Conservation (phyloP, 2,113 vertebrate species). For the Hippolais icterina region DNA sequence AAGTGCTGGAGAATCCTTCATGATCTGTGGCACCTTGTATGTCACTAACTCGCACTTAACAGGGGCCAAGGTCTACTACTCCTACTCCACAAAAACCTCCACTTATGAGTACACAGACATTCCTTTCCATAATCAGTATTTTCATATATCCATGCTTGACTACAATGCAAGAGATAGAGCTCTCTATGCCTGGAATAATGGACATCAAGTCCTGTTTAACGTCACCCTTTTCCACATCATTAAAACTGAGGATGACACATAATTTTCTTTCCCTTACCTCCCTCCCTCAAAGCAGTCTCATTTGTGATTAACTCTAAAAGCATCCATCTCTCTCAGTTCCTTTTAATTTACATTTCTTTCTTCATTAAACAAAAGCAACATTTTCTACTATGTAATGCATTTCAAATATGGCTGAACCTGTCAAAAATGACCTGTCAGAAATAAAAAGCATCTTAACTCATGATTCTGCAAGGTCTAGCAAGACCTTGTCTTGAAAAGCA, state of each 20-base stretch:
- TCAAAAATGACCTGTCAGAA: slow-evolving; percentile 48
- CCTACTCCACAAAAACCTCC: slow-evolving; percentile 96
- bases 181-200: slow-evolving; percentile 98
- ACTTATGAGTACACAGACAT: slow-evolving; percentile 96
- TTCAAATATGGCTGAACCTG: slow-evolving; percentile 46
- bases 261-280: slow-evolving; percentile 49
- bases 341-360: slow-evolving; percentile 27
- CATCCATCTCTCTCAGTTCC: slow-evolving; percentile 20
- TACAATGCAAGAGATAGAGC: slow-evolving; percentile 95
- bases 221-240: slow-evolving; percentile 98
- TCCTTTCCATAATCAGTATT: slow-evolving; percentile 98
- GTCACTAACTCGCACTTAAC: slow-evolving; percentile 97
- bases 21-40: slow-evolving; percentile 97
- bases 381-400: slow-evolving; percentile 63
- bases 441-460: slow-evolving; percentile 51
- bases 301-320: slow-evolving; percentile 66
- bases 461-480: slow-evolving; percentile 32
- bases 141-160: slow-evolving; percentile 99
- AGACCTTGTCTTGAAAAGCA: slow-evolving; percentile 71
- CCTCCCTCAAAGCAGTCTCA: slow-evolving; percentile 24
- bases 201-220: slow-evolving; percentile 97
- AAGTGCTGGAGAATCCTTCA: slow-evolving; percentile 96
- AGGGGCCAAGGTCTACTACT: slow-evolving; percentile 97
- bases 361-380: slow-evolving; percentile 47
- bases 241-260: slow-evolving; percentile 94